A percentile compares a stretch with the other conserved stretches of the same genome.
phyloP scores from a whole-genome alignment of 2,113 vertebrate species.

The Phyllopteryx taeniolatus region DNA sequence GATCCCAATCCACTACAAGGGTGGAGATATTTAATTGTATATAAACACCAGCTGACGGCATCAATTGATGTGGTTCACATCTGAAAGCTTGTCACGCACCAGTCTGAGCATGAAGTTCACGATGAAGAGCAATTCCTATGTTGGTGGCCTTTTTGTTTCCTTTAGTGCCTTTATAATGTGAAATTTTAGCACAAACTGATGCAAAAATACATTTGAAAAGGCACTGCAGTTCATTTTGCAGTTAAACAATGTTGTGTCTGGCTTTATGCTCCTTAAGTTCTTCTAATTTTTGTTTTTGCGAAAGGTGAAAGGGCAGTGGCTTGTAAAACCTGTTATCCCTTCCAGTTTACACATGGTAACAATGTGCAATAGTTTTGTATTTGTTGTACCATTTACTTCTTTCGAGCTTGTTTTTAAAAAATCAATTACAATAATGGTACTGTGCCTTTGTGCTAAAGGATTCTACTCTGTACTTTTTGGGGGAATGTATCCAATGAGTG shows the following conservation, averaged over 20 bases:
- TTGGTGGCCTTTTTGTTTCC: slow-evolving; percentile 18
- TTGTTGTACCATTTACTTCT: slow-evolving; percentile 8
- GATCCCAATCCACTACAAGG: background rate
- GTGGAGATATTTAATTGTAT: background rate
- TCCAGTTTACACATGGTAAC: slow-evolving; percentile 20
- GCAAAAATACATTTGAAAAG: slow-evolving; percentile 18
- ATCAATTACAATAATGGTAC: background rate
- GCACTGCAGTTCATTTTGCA: background rate
- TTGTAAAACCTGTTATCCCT: background rate
- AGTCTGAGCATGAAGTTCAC: slow-evolving; percentile 24
- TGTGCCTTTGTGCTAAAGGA: background rate
- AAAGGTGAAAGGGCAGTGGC: slow-evolving; percentile 1
- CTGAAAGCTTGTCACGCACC: background rate
- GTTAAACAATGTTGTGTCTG: background rate
- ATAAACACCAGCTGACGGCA: background rate
- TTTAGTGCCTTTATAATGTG: slow-evolving; percentile 42
- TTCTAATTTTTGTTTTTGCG: background rate
- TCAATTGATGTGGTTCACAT: background rate
- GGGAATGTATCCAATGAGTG: background rate
- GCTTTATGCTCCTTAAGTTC: background rate
- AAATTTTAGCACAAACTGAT: slow-evolving; percentile 16
- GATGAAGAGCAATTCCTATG: background rate
- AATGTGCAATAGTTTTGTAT: slow-evolving; percentile 45
- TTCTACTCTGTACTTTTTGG: slow-evolving; percentile 2
- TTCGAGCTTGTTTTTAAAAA: background rate